phyloP scores from a whole-genome alignment of 1,140 invertebrate species.

The Aphidius ervi region DNA sequence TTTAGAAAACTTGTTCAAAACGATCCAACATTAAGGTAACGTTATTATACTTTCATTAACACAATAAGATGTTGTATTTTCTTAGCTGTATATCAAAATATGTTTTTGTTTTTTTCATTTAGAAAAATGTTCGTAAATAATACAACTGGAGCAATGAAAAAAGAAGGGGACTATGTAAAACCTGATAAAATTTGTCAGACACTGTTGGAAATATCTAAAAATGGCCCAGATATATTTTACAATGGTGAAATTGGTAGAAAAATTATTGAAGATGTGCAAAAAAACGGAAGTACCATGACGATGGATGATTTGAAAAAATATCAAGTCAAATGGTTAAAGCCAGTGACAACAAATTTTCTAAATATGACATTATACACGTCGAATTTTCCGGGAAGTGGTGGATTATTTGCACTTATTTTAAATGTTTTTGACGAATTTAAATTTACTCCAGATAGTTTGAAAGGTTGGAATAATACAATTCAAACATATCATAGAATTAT shows the following conservation, averaged over 20 bases:
- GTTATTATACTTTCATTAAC: slow-evolving; percentile 26
- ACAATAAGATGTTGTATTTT: neutral
- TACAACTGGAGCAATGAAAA: slow-evolving; percentile 56
- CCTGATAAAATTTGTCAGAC: slow-evolving; percentile 69
- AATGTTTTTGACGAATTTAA: slow-evolving; percentile 63
- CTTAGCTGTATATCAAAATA: too few species aligned
- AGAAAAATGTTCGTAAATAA: slow-evolving; percentile 60
- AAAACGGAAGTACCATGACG: slow-evolving; percentile 69
- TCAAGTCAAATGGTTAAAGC: slow-evolving; percentile 64
- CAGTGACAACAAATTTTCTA: slow-evolving; percentile 56
- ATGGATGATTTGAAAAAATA: slow-evolving; percentile 64
- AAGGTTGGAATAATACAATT: slow-evolving; percentile 48
- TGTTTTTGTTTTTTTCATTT: too few species aligned
- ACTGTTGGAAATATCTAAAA: slow-evolving; percentile 63
- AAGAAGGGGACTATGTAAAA: slow-evolving; percentile 62
- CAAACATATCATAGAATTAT: slow-evolving; percentile 80
- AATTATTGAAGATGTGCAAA: slow-evolving; percentile 70
- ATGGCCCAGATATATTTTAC: slow-evolving; percentile 73
- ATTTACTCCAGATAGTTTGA: slow-evolving; percentile 16
- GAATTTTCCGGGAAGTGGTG: slow-evolving; percentile 76
- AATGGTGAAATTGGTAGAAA: slow-evolving; percentile 66
- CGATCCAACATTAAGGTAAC: slow-evolving; percentile 62
- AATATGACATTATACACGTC: slow-evolving; percentile 68
- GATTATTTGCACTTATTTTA: slow-evolving; percentile 74
- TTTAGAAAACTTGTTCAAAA: slow-evolving; percentile 53